Conservation (phyloP, 2,113 vertebrate species). For the Ursus arctos region DNA sequence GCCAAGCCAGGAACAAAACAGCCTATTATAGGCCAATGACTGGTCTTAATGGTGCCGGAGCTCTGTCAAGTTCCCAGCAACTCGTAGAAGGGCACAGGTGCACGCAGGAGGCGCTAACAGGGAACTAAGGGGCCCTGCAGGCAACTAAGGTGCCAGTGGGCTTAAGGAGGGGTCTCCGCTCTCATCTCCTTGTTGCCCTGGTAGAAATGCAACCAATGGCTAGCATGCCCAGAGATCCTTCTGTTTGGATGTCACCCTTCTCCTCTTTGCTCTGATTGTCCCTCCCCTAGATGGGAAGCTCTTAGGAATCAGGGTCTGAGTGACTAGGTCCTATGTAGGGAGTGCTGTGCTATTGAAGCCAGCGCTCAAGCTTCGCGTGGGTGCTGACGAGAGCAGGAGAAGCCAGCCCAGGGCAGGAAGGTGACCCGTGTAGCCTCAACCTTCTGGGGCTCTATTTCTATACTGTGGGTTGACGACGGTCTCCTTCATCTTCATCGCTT, state of each 20-base stretch:
- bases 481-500: not conserved
- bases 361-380: not conserved
- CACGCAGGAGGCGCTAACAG: not conserved
- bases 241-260: not conserved
- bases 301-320: not conserved
- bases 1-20: not conserved
- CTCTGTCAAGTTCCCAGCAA: not conserved
- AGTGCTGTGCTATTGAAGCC: not conserved
- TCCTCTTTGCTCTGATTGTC: not conserved
- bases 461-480: not conserved
- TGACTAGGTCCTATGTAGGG: not conserved
- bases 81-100: not conserved
- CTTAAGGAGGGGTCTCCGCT: not conserved
- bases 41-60: fast-evolving
- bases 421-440: not conserved
- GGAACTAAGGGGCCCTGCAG: not conserved
- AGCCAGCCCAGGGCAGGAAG: not conserved
- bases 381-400: not conserved
- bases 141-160: not conserved
- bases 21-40: fast-evolving
- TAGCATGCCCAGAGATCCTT: not conserved
- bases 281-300: not conserved
- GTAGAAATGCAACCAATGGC: not conserved
- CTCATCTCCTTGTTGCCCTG: not conserved
- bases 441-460: not conserved